phyloP scores from a whole-genome alignment of 2,888 invertebrate genomes.

The Sesia apiformis region DNA sequence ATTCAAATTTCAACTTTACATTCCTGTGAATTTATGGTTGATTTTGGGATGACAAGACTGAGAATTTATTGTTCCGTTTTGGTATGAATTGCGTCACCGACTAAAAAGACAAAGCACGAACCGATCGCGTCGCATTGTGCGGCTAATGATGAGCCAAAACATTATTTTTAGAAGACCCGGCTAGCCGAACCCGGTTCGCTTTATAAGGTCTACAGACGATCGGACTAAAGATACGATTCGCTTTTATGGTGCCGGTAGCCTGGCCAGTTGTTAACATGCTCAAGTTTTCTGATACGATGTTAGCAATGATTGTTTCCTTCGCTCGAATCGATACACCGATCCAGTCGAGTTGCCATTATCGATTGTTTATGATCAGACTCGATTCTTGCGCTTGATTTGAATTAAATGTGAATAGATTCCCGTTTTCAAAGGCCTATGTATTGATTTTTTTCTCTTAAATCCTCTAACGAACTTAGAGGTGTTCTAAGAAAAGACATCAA shows the following conservation, averaged over 20 bases:
- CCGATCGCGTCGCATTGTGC: conserved; percentile 55
- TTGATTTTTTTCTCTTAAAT: too few relatives aligned
- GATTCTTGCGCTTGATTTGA: neutral
- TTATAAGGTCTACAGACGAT: conserved; percentile 45
- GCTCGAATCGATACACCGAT: conserved; percentile 5
- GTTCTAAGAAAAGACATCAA: conserved; percentile 7
- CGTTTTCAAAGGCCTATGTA: neutral
- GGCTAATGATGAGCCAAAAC: conserved; percentile 66
- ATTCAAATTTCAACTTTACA: conserved; percentile 23
- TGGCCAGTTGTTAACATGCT: conserved; percentile 22
- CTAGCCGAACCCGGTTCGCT: conserved; percentile 27
- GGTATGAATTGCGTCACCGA: conserved; percentile 69
- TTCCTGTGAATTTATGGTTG: conserved; percentile 11
- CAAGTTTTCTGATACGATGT: conserved; percentile 13
- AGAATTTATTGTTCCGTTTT: conserved; percentile 57
- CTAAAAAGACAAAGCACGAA: conserved; percentile 69
- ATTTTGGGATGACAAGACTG: conserved; percentile 15
- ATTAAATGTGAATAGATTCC: neutral
- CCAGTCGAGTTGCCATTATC: neutral
- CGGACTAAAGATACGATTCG: conserved; percentile 36
- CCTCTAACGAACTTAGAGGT: neutral
- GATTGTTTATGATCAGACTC: neutral
- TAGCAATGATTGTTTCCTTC: conserved; percentile 12
- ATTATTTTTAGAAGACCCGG: conserved; percentile 57
- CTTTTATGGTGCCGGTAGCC: conserved; percentile 59